phyloP scores from a whole-genome alignment of 2,888 invertebrate species.

The Ommatoiulus sabulosus region DNA sequence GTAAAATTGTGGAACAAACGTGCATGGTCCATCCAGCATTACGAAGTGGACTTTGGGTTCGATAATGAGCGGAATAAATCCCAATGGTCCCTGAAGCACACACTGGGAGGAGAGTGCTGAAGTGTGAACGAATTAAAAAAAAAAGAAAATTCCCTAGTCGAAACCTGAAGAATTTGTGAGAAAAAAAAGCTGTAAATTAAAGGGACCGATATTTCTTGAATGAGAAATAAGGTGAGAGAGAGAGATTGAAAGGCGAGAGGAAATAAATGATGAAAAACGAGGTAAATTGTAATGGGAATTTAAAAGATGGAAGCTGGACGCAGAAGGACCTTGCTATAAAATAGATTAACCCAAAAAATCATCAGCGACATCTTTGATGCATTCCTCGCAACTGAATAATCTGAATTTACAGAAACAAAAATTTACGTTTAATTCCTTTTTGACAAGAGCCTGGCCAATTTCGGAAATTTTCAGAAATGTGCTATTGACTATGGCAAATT shows the following conservation, averaged over 20 bases:
- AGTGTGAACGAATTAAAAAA: constrained; percentile 47
- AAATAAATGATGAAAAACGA: constrained; percentile 49
- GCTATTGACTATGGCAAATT: no score
- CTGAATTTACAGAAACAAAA: no score
- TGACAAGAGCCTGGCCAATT: no score
- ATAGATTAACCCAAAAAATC: not conserved
- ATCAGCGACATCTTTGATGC: not conserved
- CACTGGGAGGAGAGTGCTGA: not conserved
- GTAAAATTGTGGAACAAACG: not conserved
- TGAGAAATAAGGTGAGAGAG: constrained; percentile 23
- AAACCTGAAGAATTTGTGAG: constrained; percentile 14
- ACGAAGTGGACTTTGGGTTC: constrained; percentile 37
- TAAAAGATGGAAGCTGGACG: not conserved
- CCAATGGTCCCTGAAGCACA: constrained; percentile 39
- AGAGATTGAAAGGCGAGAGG: not conserved
- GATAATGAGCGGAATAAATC: constrained; percentile 45
- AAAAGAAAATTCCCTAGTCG: not conserved
- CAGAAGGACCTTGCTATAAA: not conserved
- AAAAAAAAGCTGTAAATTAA: constrained; percentile 22
- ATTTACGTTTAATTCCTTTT: no score
- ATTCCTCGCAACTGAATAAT: not conserved
- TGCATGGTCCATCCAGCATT: constrained; percentile 32
- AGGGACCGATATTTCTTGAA: not conserved
- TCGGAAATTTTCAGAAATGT: no score
- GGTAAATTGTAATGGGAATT: constrained; percentile 23